These are phyloP conservation scores for Ellobius talpinus DNA, from an alignment of 2,113 vertebrate species.

Conservation along the genomic window DNA sequence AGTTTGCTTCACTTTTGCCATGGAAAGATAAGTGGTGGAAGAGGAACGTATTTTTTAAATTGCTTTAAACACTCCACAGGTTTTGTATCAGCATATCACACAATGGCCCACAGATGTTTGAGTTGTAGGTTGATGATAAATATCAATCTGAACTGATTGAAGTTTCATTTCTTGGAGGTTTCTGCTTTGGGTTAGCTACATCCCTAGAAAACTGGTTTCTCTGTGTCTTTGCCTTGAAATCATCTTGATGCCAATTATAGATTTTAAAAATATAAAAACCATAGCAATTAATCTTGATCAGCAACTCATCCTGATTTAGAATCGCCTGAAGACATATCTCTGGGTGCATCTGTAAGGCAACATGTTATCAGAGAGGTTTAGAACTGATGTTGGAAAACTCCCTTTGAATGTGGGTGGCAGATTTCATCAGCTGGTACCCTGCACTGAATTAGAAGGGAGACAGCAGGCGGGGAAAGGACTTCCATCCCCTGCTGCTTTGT, in stretches of 20 bases:
- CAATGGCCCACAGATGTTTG: neutral
- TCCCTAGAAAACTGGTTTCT: neutral
- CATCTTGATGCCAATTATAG: neutral
- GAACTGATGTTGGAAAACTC: neutral
- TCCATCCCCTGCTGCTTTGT: too few species aligned
- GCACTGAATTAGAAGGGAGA: neutral
- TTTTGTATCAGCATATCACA: accelerated
- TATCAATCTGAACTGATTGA: neutral
- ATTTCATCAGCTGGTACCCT: neutral
- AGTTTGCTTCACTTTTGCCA: neutral
- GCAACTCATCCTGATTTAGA: neutral
- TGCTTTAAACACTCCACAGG: neutral
- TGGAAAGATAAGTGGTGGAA: neutral
- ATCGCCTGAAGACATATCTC: neutral
- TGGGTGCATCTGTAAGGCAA: neutral
- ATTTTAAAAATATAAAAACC: neutral
- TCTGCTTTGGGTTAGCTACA: conserved; percentile 1
- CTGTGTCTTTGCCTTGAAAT: conserved; percentile 42
- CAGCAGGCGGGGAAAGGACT: neutral
- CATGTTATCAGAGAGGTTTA: neutral
- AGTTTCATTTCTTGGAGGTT: neutral
- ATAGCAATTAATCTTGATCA: neutral
- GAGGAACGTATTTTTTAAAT: neutral
- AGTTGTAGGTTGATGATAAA: neutral
- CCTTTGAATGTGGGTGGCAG: neutral